phyloP scores from a whole-genome alignment of 2,797 vertebrate species.

The Lerista edwardsae region DNA sequence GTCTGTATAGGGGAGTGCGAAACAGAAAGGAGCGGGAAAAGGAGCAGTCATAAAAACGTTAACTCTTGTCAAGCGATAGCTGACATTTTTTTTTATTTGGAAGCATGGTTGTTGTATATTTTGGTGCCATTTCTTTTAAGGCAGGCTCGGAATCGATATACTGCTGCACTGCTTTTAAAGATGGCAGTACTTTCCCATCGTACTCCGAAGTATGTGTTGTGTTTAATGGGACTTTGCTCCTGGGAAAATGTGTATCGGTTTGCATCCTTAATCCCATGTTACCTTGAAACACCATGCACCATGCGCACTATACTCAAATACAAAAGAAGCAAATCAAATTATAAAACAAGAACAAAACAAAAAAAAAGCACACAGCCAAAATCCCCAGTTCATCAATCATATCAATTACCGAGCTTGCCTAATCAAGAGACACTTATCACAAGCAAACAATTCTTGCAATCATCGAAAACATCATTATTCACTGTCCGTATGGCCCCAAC shows the following conservation, averaged over 20 bases:
- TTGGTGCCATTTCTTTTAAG: background rate
- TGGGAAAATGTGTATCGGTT: too few relatives aligned
- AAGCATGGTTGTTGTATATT: background rate
- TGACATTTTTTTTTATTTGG: background rate
- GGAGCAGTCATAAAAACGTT: background rate
- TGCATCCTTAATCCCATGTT: too few relatives aligned
- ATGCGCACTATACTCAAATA: background rate
- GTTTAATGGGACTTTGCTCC: too few relatives aligned
- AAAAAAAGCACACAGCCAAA: too few relatives aligned
- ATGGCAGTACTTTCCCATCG: too few relatives aligned
- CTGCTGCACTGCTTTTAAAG: background rate
- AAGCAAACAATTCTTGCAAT: background rate
- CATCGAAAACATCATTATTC: constrained; percentile 12
- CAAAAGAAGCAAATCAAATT: background rate
- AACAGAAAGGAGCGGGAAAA: background rate
- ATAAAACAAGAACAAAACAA: background rate
- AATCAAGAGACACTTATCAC: constrained; percentile 1
- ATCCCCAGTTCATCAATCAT: background rate
- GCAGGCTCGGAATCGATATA: background rate
- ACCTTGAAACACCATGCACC: too few relatives aligned
- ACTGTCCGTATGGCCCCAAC: background rate
- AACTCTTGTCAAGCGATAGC: background rate
- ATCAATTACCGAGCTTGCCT: background rate
- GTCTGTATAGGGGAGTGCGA: background rate
- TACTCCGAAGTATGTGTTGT: too few relatives aligned